A percentile compares a stretch with the other conserved stretches of the same genome.
These are phyloP conservation scores for Hedychridium roseum DNA, from an alignment of 2,888 invertebrate genomes.

Conservation along the genomic window DNA sequence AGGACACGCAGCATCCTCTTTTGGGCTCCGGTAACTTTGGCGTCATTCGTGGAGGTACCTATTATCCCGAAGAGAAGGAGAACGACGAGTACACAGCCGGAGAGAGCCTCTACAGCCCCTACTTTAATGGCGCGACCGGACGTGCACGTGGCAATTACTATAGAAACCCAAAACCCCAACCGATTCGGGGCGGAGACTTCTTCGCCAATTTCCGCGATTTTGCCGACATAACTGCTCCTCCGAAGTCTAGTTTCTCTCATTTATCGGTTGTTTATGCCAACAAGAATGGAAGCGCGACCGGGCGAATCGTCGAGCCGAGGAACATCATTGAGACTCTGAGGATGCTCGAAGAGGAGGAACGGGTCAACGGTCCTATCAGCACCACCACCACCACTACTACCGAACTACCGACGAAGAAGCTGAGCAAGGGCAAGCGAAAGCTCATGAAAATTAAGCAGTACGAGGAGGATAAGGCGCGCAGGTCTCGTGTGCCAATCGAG, in stretches of 20 bases:
- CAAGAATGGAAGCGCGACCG: constrained; percentile 72
- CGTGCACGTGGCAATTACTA: constrained; percentile 76
- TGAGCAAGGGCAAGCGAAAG: constrained; percentile 58
- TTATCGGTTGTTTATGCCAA: constrained; percentile 85
- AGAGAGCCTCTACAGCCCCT: constrained; percentile 70
- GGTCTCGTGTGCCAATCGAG: constrained; percentile 55
- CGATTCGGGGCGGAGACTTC: constrained; percentile 76
- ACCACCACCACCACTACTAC: constrained; percentile 40
- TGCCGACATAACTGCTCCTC: constrained; percentile 86
- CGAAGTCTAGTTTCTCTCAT: constrained; percentile 83
- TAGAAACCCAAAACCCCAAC: constrained; percentile 77
- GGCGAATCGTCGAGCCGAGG: constrained; percentile 71
- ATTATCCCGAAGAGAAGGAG: constrained; percentile 74
- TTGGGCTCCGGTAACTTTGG: constrained; percentile 75
- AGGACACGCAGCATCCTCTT: constrained; percentile 69
- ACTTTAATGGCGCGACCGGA: constrained; percentile 73
- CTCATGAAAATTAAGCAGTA: constrained; percentile 56
- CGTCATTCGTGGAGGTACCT: constrained; percentile 86
- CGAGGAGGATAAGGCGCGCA: constrained; percentile 59
- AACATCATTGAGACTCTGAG: constrained; percentile 85
- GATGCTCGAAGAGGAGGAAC: constrained; percentile 72
- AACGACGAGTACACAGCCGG: constrained; percentile 71
- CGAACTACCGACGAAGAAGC: constrained; percentile 55
- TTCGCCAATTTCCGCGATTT: constrained; percentile 91
- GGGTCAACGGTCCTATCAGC: constrained; percentile 14